phyloP scores from a whole-genome alignment of 2,113 vertebrate genomes.

The Sinocyclocheilus rhinocerous region DNA sequence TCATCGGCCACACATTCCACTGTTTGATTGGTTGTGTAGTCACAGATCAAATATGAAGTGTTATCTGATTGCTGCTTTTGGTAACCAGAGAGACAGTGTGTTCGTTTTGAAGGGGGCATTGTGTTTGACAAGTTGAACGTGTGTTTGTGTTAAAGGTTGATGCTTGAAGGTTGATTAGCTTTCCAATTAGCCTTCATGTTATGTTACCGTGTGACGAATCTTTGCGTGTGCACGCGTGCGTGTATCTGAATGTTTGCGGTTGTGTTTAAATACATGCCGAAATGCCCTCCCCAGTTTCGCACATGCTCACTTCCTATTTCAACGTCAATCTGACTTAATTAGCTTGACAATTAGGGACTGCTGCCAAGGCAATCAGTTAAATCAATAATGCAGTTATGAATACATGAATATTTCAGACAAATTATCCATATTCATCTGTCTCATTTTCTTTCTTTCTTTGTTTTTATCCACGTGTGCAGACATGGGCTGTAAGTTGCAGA shows the following conservation, averaged over 20 bases:
- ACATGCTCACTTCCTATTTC: conserved; percentile 34
- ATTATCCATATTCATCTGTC: conserved; percentile 45
- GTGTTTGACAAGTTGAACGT: conserved; percentile 6
- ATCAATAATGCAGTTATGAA: conserved; percentile 48
- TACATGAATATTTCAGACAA: conserved; percentile 48
- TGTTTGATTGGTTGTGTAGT: conserved; percentile 44
- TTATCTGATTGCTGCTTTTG: conserved; percentile 10
- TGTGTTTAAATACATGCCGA: conserved; percentile 27
- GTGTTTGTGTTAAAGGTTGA: conserved; percentile 39
- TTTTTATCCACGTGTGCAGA: conserved; percentile 62
- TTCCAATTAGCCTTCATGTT: conserved; percentile 43
- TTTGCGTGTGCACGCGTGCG: conserved; percentile 6
- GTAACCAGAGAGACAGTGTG: conserved; percentile 34
- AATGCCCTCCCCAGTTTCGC: conserved; percentile 34
- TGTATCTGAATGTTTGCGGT: conserved; percentile 35
- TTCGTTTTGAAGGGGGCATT: neutral
- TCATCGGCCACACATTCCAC: conserved; percentile 31
- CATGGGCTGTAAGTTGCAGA: conserved; percentile 95
- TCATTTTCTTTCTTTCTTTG: conserved; percentile 1
- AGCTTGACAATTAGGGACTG: conserved; percentile 50
- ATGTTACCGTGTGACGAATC: conserved; percentile 21
- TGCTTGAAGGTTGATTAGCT: conserved; percentile 49
- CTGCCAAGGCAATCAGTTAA: conserved; percentile 48
- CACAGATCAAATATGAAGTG: conserved; percentile 51
- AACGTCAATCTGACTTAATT: conserved; percentile 41